phyloP scores from a whole-genome alignment of 2,797 vertebrate species.

The Peromyscus melanophrys region DNA sequence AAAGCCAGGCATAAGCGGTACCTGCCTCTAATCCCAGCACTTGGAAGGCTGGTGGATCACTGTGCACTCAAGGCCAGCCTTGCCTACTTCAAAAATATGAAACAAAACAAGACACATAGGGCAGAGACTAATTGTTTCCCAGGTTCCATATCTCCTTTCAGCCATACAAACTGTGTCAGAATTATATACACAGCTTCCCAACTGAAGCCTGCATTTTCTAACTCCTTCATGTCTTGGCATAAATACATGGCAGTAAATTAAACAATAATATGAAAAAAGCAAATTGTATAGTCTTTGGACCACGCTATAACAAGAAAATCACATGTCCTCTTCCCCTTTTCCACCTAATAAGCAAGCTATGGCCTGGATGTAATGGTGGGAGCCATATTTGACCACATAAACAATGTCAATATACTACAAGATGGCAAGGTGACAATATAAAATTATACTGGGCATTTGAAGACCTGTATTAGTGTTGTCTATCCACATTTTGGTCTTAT shows the following conservation, averaged over 20 bases:
- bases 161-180: constrained; percentile 32
- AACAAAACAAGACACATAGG: background rate
- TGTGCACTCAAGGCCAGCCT: background rate
- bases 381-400: background rate
- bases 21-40: background rate
- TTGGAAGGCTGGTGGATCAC: background rate
- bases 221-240: background rate
- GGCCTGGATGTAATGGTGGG: background rate
- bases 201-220: constrained; percentile 20
- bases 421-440: background rate
- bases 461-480: background rate
- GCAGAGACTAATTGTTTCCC: background rate
- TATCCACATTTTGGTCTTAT: constrained; percentile 9
- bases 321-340: background rate
- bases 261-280: background rate
- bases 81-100: background rate
- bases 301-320: constrained; percentile 48
- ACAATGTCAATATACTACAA: constrained; percentile 4
- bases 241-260: constrained; percentile 9
- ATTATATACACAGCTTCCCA: background rate
- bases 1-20: background rate
- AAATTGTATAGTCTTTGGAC: background rate
- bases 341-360: background rate
- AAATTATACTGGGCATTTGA: background rate
- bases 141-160: constrained; percentile 22